Evolutionary conservation across 2,888 invertebrate species (phyloP).

Genomic region (Caenorhabditis plicata): DNA sequence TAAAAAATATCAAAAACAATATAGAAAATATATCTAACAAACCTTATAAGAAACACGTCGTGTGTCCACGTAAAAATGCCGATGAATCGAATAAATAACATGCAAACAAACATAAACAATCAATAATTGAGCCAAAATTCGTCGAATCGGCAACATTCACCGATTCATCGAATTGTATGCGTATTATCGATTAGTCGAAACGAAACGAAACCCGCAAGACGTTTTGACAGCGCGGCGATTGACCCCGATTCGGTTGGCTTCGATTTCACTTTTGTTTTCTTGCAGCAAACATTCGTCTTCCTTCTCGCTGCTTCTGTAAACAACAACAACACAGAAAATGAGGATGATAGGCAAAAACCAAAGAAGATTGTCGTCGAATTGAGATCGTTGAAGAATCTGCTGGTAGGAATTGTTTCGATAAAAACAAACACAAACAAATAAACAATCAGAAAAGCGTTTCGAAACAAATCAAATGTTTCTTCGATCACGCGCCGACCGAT

Average conservation of each 20-base stretch:
- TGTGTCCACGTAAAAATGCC: conserved; percentile 15
- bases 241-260: too few species aligned
- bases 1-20: too few species aligned
- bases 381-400: conserved; percentile 31
- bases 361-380: conserved; percentile 37
- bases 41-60: conserved; percentile 15
- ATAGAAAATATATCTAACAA: too few species aligned
- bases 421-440: too few species aligned
- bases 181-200: background rate
- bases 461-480: too few species aligned
- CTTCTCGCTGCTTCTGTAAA: conserved; percentile 18
- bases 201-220: too few species aligned
- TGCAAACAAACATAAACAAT: conserved; percentile 23
- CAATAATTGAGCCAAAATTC: conserved; percentile 11
- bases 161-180: background rate
- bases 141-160: conserved; percentile 9
- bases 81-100: conserved; percentile 12
- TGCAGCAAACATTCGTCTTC: conserved; percentile 38
- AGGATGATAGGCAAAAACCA: conserved; percentile 3
- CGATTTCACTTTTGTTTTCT: too few species aligned
- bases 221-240: too few species aligned
- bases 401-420: too few species aligned
- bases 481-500: too few species aligned
- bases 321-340: too few species aligned
- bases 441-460: conserved; percentile 30